Percentiles rank a stretch among this genome's conserved stretches.
Conservation (phyloP, 2,113 vertebrate species). For the Equus quagga region DNA sequence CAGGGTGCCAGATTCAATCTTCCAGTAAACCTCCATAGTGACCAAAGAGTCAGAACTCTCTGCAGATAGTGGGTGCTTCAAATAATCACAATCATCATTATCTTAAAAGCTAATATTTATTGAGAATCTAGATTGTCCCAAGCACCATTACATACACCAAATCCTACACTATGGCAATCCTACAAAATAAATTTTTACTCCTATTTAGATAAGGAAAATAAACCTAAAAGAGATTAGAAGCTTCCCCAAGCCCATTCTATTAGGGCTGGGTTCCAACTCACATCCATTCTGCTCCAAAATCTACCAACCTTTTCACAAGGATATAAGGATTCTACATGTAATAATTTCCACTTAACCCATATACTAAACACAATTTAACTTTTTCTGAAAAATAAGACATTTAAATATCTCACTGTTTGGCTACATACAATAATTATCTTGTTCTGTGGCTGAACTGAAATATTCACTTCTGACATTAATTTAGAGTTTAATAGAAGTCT, state of each 20-base stretch:
- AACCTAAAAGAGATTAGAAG: not conserved
- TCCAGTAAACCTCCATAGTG: not conserved
- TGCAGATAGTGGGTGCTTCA: not conserved
- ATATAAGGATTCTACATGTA: not conserved
- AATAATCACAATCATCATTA: not conserved
- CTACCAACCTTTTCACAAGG: not conserved
- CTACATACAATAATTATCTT: not conserved
- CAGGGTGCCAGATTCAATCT: not conserved
- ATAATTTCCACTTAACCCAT: not conserved
- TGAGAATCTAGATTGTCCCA: not conserved
- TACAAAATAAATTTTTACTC: not conserved
- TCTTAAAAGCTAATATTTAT: not conserved
- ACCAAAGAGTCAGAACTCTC: not conserved
- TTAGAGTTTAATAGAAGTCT: conserved; percentile 29
- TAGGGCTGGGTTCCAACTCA: not conserved
- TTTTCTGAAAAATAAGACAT: not conserved
- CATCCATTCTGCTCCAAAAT: not conserved
- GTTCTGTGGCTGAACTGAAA: not conserved
- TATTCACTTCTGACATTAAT: conserved; percentile 32
- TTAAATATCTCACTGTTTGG: not conserved
- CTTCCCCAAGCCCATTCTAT: not conserved
- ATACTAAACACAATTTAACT: not conserved
- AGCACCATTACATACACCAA: not conserved
- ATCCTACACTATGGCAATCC: not conserved
- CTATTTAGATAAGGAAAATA: not conserved